phyloP scores from a whole-genome alignment of 2,888 invertebrate genomes.

The Lymantria dispar region DNA sequence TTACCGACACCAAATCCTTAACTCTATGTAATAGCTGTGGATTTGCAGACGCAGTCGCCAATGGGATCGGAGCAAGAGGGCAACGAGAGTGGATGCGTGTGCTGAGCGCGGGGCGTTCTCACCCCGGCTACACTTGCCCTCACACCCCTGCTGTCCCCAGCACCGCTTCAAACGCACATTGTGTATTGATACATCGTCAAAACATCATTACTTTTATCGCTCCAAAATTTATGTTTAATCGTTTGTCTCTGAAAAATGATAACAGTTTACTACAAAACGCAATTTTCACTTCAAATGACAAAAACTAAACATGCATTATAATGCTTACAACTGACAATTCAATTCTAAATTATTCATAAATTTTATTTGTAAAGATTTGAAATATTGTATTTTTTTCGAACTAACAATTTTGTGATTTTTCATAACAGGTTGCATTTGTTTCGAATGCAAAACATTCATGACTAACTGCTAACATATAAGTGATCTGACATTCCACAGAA shows the following conservation, averaged over 20 bases:
- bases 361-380: too few species aligned
- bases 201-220: conserved; percentile 24
- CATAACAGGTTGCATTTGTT: too few species aligned
- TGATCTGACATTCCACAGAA: too few species aligned
- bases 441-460: too few species aligned
- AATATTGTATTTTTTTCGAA: too few species aligned
- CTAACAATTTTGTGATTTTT: too few species aligned
- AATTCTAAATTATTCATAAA: too few species aligned
- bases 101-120: conserved; percentile 74
- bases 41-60: conserved; percentile 91
- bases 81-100: conserved; percentile 92
- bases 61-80: conserved; percentile 90
- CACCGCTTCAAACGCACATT: conserved; percentile 39
- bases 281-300: too few species aligned
- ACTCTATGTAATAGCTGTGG: conserved; percentile 85
- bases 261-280: neutral
- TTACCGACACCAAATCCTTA: conserved; percentile 38
- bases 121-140: conserved; percentile 4
- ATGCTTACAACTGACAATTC: too few species aligned
- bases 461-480: too few species aligned
- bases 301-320: too few species aligned
- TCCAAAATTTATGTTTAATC: conserved; percentile 18
- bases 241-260: conserved; percentile 12
- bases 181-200: conserved; percentile 26
- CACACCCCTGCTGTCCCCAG: conserved; percentile 27